These are phyloP conservation scores for Acyrthosiphon pisum DNA, from an alignment of 1,140 invertebrate genomes.

Conservation along the genomic window DNA sequence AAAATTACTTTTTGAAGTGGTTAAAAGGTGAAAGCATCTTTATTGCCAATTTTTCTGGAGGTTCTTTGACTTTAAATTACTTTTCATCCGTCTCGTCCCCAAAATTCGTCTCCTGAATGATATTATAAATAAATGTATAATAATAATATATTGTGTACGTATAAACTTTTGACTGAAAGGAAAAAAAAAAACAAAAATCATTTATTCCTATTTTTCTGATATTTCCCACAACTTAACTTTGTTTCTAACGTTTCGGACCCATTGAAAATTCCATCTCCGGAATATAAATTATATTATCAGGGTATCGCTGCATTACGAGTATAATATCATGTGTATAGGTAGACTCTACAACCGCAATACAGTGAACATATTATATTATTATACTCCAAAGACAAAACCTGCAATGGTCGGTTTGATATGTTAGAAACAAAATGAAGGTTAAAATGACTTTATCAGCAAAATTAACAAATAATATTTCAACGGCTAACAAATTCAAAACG, in stretches of 20 bases:
- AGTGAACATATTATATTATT: not conserved
- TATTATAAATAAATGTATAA: not conserved
- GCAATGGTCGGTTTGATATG: not conserved
- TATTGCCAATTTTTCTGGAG: slow-evolving; percentile 27
- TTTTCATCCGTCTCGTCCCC: not conserved
- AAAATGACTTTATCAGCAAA: not conserved
- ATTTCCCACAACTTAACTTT: not conserved
- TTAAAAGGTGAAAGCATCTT: slow-evolving; percentile 14
- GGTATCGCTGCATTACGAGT: not conserved
- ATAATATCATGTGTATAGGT: no score
- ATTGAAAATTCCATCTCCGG: not conserved
- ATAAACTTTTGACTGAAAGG: not conserved
- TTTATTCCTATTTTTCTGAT: not conserved
- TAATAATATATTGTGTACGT: not conserved
- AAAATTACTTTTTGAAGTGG: slow-evolving; percentile 35
- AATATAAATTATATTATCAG: not conserved
- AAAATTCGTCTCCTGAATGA: not conserved
- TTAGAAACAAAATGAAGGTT: not conserved
- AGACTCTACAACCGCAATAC: not conserved
- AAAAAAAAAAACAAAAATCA: not conserved
- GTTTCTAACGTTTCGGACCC: not conserved
- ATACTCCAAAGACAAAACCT: not conserved
- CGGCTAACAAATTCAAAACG: not conserved
- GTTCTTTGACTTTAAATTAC: slow-evolving; percentile 26
- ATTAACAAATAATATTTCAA: not conserved